Conservation (phyloP, 1,140 invertebrate genomes). For the Lepidotrigona ventralis region DNA sequence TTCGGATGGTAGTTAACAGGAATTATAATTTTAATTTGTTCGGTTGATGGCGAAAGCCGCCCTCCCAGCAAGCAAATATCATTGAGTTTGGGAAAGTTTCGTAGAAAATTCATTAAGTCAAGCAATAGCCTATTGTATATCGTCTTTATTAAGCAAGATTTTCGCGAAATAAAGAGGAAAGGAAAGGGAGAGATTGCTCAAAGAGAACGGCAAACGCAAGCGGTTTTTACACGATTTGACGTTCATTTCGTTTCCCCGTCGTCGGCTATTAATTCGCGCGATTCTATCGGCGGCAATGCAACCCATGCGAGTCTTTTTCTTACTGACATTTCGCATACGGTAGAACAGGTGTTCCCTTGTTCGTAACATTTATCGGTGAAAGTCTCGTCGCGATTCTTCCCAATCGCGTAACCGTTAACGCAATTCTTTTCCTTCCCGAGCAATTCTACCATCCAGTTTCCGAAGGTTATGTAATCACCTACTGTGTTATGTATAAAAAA, state of each 20-base stretch:
- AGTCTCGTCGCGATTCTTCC: slow-evolving; percentile 53
- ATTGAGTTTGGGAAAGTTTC: neutral
- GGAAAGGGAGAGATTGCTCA: slow-evolving; percentile 26
- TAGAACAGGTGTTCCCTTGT: slow-evolving; percentile 47
- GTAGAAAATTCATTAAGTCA: neutral
- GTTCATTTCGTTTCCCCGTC: slow-evolving; percentile 36
- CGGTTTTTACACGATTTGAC: slow-evolving; percentile 24
- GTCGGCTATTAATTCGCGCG: neutral
- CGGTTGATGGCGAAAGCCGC: neutral
- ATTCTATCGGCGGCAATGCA: slow-evolving; percentile 33
- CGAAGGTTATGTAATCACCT: slow-evolving; percentile 40
- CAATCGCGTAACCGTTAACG: slow-evolving; percentile 51
- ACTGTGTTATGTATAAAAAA: slow-evolving; percentile 59
- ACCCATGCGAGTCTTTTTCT: slow-evolving; percentile 32
- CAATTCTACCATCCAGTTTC: neutral
- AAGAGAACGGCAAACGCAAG: slow-evolving; percentile 29
- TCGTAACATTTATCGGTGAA: slow-evolving; percentile 58
- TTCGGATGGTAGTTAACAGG: neutral
- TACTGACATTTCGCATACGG: slow-evolving; percentile 27
- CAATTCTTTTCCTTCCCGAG: neutral
- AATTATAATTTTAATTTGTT: slow-evolving; percentile 5
- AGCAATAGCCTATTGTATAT: too few species aligned
- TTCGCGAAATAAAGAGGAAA: neutral
- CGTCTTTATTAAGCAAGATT: neutral
- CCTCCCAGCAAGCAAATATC: neutral